Percentiles rank a stretch among this genome's conserved stretches.
These are phyloP conservation scores for Adoxophyes honmai DNA, from an alignment of 1,140 invertebrate genomes.

Conservation along the genomic window DNA sequence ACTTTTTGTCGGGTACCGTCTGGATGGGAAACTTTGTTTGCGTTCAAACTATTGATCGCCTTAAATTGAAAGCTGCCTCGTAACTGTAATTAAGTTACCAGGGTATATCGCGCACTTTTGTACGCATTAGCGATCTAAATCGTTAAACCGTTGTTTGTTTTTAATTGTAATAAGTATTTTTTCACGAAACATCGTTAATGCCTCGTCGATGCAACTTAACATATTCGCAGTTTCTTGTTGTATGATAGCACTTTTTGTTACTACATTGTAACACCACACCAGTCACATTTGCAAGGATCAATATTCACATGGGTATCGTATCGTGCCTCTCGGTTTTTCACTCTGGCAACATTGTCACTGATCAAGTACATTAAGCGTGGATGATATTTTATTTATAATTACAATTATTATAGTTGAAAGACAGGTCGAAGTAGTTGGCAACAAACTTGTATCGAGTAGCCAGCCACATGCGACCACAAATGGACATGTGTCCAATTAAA, in stretches of 20 bases:
- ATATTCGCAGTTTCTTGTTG: no score
- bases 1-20: slow-evolving; percentile 55
- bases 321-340: not conserved
- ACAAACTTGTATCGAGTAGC: slow-evolving; percentile 14
- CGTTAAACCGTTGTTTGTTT: no score
- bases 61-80: slow-evolving; percentile 16
- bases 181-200: no score
- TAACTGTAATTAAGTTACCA: slow-evolving; percentile 8
- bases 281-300: not conserved
- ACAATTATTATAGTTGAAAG: slow-evolving; percentile 14
- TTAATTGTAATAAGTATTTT: no score
- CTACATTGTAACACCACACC: not conserved
- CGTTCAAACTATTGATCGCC: slow-evolving; percentile 67
- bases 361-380: not conserved
- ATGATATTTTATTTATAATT: not conserved
- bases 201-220: no score
- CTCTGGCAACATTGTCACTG: not conserved
- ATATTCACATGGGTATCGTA: not conserved
- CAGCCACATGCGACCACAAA: slow-evolving; percentile 6
- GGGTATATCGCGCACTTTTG: no score
- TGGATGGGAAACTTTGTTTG: slow-evolving; percentile 67
- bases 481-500: slow-evolving; percentile 18
- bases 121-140: no score
- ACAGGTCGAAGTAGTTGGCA: slow-evolving; percentile 6
- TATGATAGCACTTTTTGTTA: no score